phyloP scores from a whole-genome alignment of 2,888 invertebrate genomes.

The Carabus problematicus region DNA sequence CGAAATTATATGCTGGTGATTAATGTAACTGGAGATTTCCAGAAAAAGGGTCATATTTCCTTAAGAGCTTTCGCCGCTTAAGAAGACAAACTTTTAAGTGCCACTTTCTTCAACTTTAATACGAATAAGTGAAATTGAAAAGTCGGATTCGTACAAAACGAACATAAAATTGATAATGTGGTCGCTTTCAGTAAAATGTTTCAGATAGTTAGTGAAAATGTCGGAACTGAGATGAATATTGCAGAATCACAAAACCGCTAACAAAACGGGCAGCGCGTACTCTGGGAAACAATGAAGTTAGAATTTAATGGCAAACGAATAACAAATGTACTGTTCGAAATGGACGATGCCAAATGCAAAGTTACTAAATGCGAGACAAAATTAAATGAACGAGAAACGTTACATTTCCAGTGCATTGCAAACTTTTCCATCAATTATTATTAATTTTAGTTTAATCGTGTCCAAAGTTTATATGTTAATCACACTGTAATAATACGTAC shows the following conservation, averaged over 20 bases:
- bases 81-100: constrained; percentile 42
- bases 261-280: not conserved
- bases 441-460: too few species aligned
- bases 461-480: too few species aligned
- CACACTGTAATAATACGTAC: too few species aligned
- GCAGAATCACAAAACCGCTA: not conserved
- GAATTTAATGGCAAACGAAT: constrained; percentile 10
- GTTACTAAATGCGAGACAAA: too few species aligned
- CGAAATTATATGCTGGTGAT: constrained; percentile 38
- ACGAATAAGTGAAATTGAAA: constrained; percentile 43
- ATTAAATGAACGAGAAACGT: too few species aligned
- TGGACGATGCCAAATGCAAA: too few species aligned
- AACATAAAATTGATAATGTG: constrained; percentile 23
- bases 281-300: constrained; percentile 8
- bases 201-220: constrained; percentile 7
- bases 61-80: constrained; percentile 41
- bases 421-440: too few species aligned
- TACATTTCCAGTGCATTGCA: too few species aligned
- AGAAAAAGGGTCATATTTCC: constrained; percentile 43
- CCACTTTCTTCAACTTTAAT: constrained; percentile 43
- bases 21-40: constrained; percentile 41
- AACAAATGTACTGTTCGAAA: too few species aligned
- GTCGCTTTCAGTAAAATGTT: constrained; percentile 4
- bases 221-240: constrained; percentile 7
- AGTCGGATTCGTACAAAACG: constrained; percentile 38